Evolutionary conservation across 2,797 vertebrate species (phyloP).

Genomic region (Paedocypris micromegethes): DNA sequence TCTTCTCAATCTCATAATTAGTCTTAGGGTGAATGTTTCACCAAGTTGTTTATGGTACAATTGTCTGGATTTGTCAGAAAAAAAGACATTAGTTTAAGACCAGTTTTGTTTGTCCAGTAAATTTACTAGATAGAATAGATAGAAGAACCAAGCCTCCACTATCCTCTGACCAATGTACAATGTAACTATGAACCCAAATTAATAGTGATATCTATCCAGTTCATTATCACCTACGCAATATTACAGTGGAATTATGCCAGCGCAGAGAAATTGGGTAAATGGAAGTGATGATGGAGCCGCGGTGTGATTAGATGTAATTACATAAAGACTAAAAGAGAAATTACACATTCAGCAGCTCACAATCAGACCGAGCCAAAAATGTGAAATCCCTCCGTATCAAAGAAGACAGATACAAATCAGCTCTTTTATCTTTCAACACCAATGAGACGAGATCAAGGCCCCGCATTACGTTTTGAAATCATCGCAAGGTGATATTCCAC

Average conservation of each 20-base stretch:
- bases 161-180: no score
- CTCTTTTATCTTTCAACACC: neutral
- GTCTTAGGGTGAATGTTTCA: no score
- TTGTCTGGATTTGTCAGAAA: no score
- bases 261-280: conserved; percentile 12
- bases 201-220: neutral
- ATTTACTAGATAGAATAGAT: no score
- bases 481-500: conserved; percentile 5
- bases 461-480: neutral
- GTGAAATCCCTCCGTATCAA: neutral
- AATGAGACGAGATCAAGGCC: neutral
- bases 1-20: no score
- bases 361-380: neutral
- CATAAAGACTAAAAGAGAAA: conserved; percentile 30
- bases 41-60: no score
- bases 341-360: conserved; percentile 1
- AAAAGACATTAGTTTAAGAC: no score
- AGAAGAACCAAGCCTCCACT: no score
- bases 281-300: conserved; percentile 14
- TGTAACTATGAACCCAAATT: no score
- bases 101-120: no score
- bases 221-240: conserved; percentile 12
- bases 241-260: conserved; percentile 15
- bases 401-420: neutral
- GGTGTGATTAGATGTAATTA: conserved; percentile 22